Conservation (phyloP, 1,140 invertebrate species). For the Cydia splendana region DNA sequence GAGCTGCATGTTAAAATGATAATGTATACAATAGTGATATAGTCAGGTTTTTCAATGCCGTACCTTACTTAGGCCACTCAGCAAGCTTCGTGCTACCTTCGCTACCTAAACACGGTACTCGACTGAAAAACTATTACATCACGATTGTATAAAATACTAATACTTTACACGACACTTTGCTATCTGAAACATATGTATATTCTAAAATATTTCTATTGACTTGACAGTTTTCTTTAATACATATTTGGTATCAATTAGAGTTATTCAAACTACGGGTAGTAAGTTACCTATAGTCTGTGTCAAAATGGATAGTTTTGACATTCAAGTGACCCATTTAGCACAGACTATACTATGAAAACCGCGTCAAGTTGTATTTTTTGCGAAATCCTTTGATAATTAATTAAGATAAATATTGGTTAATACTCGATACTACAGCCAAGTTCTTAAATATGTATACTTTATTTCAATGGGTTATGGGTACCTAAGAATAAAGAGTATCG, state of each 20-base stretch:
- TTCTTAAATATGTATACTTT: no score
- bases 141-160: neutral
- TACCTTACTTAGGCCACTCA: no score
- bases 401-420: slow-evolving; percentile 1
- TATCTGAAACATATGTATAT: neutral
- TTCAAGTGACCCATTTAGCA: neutral
- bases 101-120: no score
- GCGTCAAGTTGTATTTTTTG: slow-evolving; percentile 11
- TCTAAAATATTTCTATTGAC: neutral
- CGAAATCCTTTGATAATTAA: neutral
- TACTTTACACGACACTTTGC: neutral
- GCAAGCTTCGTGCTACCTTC: no score
- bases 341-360: neutral
- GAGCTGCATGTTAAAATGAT: neutral
- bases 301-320: neutral
- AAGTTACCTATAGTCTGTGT: slow-evolving; percentile 14
- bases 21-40: no score
- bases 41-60: no score
- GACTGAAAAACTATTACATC: no score
- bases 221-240: neutral
- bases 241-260: neutral
- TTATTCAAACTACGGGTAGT: slow-evolving; percentile 12
- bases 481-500: neutral
- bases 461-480: no score
- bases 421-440: neutral